Percentiles rank a stretch among this genome's conserved stretches.
phyloP scores from a whole-genome alignment of 2,888 invertebrate genomes.

The Synergus japonicus region DNA sequence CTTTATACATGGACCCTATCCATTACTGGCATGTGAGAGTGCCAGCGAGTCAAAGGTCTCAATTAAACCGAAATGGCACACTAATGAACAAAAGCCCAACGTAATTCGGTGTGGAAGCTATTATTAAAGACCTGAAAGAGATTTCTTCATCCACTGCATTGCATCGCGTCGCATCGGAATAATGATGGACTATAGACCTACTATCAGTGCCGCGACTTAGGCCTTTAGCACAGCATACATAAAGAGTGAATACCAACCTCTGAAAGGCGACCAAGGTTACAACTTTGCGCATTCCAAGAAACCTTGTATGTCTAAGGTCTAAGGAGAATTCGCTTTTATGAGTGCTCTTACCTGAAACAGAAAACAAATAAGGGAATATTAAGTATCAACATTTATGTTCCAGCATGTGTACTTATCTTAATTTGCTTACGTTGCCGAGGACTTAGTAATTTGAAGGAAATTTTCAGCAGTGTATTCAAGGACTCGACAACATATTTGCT shows the following conservation, averaged over 20 bases:
- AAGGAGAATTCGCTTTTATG: not conserved
- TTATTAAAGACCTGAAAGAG: conserved; percentile 67
- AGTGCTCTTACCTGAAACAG: conserved; percentile 23
- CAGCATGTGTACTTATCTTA: not conserved
- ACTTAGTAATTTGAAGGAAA: not conserved
- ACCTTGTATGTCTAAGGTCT: not conserved
- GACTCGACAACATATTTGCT: not conserved
- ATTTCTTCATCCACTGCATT: conserved; percentile 64
- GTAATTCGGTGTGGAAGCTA: conserved; percentile 67
- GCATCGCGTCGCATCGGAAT: conserved; percentile 61
- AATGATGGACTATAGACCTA: conserved; percentile 65
- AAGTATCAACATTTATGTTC: not conserved
- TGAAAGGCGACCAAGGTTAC: not conserved
- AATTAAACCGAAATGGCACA: conserved; percentile 71
- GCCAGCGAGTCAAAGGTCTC: conserved; percentile 67
- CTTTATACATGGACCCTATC: conserved; percentile 58
- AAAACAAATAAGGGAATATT: conserved; percentile 9
- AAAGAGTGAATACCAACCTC: not conserved
- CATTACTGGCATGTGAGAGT: conserved; percentile 62
- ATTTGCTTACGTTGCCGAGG: not conserved
- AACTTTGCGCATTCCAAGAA: not conserved
- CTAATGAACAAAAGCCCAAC: conserved; percentile 72
- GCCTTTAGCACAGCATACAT: conserved; percentile 47
- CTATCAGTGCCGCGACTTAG: conserved; percentile 43
- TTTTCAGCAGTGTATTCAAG: not conserved